Evolutionary conservation across 2,888 invertebrate species (phyloP), one percentile per base, ranked within the genome.

Genomic region (Glaucopsyche alexis): DNA sequence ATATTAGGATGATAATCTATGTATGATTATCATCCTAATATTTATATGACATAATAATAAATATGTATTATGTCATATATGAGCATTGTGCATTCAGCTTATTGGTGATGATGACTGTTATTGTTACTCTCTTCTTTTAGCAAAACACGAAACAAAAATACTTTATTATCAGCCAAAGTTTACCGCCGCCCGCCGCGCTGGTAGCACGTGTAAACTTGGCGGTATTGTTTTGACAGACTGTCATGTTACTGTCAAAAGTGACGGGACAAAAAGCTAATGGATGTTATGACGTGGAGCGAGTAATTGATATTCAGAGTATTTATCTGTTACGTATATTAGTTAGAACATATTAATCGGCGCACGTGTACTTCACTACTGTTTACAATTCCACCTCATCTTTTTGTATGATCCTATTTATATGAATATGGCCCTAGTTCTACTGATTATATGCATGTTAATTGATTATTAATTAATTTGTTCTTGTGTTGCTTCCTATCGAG

Each of bases 161-260:
- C 11, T 55, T 55, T 55, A 49, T 49, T 9, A 14, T 49, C 49
- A 14, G 19, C 9, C 55, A 55, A 55, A 55, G 55, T 55, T 55
- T 55, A 19, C 42, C 29, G 29, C 7, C 55, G 19, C 55, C 42
- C 29, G 29, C 7, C 55, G 19, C 55, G 77, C 79, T 80, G 79
- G 79, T 79, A 82, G 78, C 79, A 9, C 55, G 55, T 19, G 55
- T 55, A 19, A 55, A 55, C 14, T 69, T 69, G 1, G 47, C 16
- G 49, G 40, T 16, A 14, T 19, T 69, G 49, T 69, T 69, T 69
- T 49, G 69, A 45, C 47, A 11, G 47, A 7, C 16, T 69, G 81
- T 84, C 88, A 84, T 86, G 88, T 89, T 86, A 87, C 81, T 90
- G 90, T 89, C 89, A 87, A 80, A 70, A 72, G 60, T 60, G 60